Conservation (phyloP, 2,113 vertebrate genomes). For the Platanista minor region DNA sequence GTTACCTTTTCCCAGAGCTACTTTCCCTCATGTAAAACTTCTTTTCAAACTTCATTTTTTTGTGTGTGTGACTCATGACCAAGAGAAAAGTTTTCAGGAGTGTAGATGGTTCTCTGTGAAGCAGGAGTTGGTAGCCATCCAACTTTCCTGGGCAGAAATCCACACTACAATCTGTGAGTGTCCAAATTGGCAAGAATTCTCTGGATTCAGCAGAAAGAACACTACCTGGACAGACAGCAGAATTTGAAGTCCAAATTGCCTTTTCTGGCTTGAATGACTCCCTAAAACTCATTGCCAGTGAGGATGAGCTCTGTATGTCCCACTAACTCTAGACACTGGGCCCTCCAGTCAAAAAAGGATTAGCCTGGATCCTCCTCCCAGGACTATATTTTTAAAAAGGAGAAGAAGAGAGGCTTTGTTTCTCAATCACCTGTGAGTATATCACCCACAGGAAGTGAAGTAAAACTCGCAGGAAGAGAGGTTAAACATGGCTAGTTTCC, state of each 20-base stretch:
- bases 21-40: not conserved
- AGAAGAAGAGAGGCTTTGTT: not conserved
- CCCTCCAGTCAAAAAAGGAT: not conserved
- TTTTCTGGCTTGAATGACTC: not conserved
- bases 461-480: not conserved
- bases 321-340: not conserved
- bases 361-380: not conserved
- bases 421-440: not conserved
- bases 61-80: not conserved
- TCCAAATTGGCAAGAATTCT: constrained; percentile 46
- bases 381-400: constrained; percentile 8
- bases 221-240: not conserved
- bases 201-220: constrained; percentile 34
- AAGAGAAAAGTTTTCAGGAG: not conserved
- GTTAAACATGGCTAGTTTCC: not conserved
- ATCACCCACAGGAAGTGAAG: not conserved
- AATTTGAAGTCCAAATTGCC: not conserved
- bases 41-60: constrained; percentile 4
- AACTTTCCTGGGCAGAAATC: not conserved
- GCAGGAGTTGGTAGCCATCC: not conserved
- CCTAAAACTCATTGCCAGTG: not conserved
- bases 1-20: not conserved
- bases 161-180: not conserved
- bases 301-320: not conserved
- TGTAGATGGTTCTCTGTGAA: constrained; percentile 14